phyloP scores from a whole-genome alignment of 2,888 invertebrate genomes.

The Willowsia nigromaculata region DNA sequence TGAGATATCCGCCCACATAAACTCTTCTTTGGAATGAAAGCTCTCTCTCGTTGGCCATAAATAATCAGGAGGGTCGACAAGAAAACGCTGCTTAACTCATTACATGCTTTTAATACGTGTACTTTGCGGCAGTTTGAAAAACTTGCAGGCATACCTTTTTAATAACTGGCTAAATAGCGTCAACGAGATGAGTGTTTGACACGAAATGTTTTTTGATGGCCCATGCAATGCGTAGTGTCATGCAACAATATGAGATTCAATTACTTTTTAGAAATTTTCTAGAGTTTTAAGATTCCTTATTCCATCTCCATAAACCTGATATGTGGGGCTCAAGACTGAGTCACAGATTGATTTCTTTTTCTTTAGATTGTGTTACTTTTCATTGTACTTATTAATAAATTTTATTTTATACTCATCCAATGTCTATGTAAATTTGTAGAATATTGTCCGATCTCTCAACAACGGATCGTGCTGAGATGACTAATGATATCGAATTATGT shows the following conservation, averaged over 20 bases:
- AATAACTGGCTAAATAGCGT: constrained; percentile 42
- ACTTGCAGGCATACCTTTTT: constrained; percentile 22
- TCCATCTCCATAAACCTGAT: no score
- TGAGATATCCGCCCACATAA: constrained; percentile 69
- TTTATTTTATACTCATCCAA: no score
- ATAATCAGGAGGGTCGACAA: constrained; percentile 55
- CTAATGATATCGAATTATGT: constrained; percentile 75
- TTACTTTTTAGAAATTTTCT: no score
- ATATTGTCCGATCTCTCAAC: background rate
- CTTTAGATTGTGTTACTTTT: no score
- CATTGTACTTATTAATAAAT: no score
- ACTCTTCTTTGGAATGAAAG: constrained; percentile 15
- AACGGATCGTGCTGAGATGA: constrained; percentile 76
- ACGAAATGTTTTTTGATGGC: background rate
- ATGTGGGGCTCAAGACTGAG: no score
- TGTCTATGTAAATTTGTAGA: background rate
- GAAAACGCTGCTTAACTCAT: constrained; percentile 46
- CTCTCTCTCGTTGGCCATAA: constrained; percentile 41
- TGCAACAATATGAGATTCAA: background rate
- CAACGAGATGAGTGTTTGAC: constrained; percentile 52
- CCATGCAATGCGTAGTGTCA: background rate
- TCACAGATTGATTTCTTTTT: no score
- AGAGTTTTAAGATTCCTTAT: no score
- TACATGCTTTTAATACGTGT: constrained; percentile 55
- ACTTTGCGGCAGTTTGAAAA: constrained; percentile 40